Percentiles rank a stretch among this genome's conserved stretches.
These are phyloP conservation scores for Enteromius argenteus DNA, from an alignment of 2,797 vertebrate species.

Conservation along the genomic window DNA sequence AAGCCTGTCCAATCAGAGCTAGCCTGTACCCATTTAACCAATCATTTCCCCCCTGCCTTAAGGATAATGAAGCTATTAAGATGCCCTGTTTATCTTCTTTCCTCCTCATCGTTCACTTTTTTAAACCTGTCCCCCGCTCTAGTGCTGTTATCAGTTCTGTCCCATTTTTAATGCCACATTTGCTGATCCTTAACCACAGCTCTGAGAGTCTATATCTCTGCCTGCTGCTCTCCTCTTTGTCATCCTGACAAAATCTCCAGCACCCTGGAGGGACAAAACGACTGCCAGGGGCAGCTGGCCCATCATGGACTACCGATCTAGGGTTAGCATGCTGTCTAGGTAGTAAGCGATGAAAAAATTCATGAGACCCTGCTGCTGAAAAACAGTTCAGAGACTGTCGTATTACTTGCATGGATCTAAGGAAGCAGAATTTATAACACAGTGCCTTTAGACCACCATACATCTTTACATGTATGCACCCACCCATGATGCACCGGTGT, in stretches of 20 bases:
- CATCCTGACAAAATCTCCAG: conserved; percentile 34
- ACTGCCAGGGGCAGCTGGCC: conserved; percentile 25
- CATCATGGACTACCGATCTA: conserved; percentile 16
- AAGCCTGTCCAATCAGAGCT: neutral
- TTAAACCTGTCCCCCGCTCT: neutral
- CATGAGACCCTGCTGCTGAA: conserved; percentile 12
- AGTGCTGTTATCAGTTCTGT: conserved; percentile 30
- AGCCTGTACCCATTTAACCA: neutral
- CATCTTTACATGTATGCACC: neutral
- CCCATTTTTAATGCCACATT: conserved; percentile 31
- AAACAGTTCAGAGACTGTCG: conserved; percentile 14
- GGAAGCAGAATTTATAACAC: conserved; percentile 1
- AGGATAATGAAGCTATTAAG: conserved; percentile 9
- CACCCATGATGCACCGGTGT: conserved; percentile 11
- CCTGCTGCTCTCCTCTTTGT: conserved; percentile 33
- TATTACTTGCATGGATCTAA: neutral
- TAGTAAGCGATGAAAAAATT: conserved; percentile 13
- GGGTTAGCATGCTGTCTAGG: conserved; percentile 22
- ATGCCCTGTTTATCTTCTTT: conserved; percentile 5
- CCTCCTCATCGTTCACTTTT: neutral
- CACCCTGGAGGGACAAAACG: neutral
- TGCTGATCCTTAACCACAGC: conserved; percentile 41
- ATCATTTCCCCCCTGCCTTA: neutral
- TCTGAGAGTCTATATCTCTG: conserved; percentile 6
- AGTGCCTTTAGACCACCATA: neutral